A percentile compares a stretch with the other conserved stretches of the same genome.
phyloP scores from a whole-genome alignment of 1,140 invertebrate species.

The Caenorhabditis brenneri region DNA sequence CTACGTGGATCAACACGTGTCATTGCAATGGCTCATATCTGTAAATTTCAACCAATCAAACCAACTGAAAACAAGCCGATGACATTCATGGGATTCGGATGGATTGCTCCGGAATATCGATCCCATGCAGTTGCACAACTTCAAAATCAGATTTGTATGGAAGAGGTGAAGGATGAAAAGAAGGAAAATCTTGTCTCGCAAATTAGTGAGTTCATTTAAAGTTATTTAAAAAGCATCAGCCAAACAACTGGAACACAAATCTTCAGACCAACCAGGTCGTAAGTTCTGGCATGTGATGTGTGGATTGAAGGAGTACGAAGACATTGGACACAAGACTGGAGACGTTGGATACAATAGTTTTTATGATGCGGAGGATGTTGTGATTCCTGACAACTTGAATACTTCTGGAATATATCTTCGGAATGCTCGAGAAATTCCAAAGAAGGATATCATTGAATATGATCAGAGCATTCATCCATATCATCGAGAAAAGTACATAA shows the following conservation, averaged over 20 bases:
- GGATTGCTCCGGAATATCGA: not conserved
- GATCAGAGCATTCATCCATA: constrained; percentile 1
- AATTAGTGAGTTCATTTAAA: not conserved
- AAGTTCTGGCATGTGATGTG: not conserved
- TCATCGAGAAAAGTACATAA: not conserved
- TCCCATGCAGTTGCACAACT: not conserved
- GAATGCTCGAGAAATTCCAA: not conserved
- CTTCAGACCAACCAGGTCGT: not conserved
- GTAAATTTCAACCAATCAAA: not conserved
- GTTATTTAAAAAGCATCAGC: too few relatives aligned
- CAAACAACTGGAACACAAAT: not conserved
- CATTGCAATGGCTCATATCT: not conserved
- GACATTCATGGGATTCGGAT: not conserved
- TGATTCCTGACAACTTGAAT: not conserved
- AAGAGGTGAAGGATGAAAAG: not conserved
- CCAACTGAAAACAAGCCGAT: not conserved
- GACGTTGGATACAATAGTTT: not conserved
- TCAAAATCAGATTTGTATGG: not conserved
- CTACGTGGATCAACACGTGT: not conserved
- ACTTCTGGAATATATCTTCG: not conserved
- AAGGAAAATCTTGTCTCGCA: not conserved
- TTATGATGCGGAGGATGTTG: not conserved
- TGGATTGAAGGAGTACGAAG: not conserved
- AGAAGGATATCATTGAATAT: not conserved
- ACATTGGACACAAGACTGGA: not conserved